Evolutionary conservation across 1,140 invertebrate genomes (phyloP), one percentile per base, ranked within the genome.

Genomic region (Scaptomyza pallida): DNA sequence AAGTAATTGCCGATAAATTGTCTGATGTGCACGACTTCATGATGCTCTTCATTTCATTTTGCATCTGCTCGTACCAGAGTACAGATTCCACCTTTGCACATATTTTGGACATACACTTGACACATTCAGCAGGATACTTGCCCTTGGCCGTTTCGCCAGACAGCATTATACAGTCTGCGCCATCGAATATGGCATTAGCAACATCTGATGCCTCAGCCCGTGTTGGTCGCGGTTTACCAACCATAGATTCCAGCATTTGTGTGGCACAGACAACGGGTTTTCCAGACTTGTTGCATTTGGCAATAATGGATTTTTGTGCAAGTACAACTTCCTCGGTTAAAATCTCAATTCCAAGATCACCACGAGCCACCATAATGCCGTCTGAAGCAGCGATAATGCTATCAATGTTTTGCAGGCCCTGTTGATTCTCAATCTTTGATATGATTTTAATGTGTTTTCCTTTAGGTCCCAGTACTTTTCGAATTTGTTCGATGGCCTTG

Each of bases 71-170:
- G 44, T 86, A 86, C 81, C 81, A 86, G 0, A 86, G 19, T 1
- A 73, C 76, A 3, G 77, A 35, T 45, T 86, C 81, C 3, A 72
- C 43, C 26, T 86, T 85, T 5, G 77, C 41, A 35, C 81, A 86
- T 9, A 86, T 86, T 21, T 13, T 43, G 13, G 62, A 54, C 81
- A 86, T 86, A 35, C 55, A 64, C 6, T 47, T 59, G 2, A 86
- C 76, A 12, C 63, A 54, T 21, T 97, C 96, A 26, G 97, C 89
- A 0, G 98, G 98, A 91, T 98, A 99, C 69, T 97, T 96, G 60
- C 98, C 98, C 92, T 99, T 99, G n/a, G 98, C 98, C 0, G 98
- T 99, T 92, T 99, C 98, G 5, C 97, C 98, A 2, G 97, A 98
- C 72, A 99, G 92, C 98, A 99, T 99, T 6, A 99, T 97, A 92